Conservation (phyloP, 2,113 vertebrate species). For the Ctenomys sociabilis region DNA sequence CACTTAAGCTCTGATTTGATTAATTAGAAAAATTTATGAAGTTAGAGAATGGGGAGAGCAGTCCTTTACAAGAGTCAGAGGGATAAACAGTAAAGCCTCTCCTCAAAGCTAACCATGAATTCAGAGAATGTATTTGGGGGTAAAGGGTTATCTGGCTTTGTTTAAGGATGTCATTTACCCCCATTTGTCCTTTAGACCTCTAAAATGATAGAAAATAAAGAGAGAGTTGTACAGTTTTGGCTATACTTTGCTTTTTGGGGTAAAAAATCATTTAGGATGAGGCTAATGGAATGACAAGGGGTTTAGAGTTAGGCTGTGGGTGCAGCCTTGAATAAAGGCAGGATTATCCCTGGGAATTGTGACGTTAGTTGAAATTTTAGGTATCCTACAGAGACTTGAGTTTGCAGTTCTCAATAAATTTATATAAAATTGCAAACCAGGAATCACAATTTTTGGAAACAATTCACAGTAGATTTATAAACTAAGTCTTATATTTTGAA, state of each 20-base stretch:
- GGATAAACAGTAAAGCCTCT: neutral
- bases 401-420: neutral
- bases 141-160: slow-evolving; percentile 32
- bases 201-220: neutral
- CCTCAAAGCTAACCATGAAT: slow-evolving; percentile 9
- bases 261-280: slow-evolving; percentile 42
- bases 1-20: slow-evolving; percentile 20
- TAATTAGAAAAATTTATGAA: slow-evolving; percentile 19
- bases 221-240: neutral
- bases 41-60: neutral
- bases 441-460: slow-evolving; percentile 12
- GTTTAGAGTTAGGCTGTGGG: neutral
- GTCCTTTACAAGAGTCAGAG: neutral
- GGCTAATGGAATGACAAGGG: neutral
- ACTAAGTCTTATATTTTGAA: slow-evolving; percentile 30
- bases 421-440: slow-evolving; percentile 42
- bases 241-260: neutral
- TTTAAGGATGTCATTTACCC: neutral
- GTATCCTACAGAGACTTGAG: neutral
- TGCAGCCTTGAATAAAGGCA: neutral
- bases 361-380: slow-evolving; percentile 20
- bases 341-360: neutral
- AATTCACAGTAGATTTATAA: neutral
- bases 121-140: slow-evolving; percentile 50
- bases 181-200: neutral